These are phyloP conservation scores for Mesochorus sp. DNA, from an alignment of 2,888 invertebrate species.

Conservation along the genomic window DNA sequence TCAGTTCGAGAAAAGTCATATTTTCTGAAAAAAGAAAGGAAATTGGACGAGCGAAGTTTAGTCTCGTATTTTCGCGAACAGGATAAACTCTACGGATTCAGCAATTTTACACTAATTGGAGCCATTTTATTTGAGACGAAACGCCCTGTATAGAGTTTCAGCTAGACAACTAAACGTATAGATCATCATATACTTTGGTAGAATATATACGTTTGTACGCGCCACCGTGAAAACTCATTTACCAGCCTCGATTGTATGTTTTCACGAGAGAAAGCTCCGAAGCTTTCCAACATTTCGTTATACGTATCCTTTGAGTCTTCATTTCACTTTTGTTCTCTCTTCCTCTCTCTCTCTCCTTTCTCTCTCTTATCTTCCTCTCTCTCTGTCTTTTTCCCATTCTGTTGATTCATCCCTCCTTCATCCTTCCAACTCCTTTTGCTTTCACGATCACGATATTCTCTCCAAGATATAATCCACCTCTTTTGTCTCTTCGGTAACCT, in stretches of 20 bases:
- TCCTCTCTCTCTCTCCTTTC: too few species aligned
- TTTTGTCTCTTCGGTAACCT: slow-evolving; percentile 29
- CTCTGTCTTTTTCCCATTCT: background rate
- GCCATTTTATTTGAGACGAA: too few species aligned
- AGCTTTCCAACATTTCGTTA: slow-evolving; percentile 10
- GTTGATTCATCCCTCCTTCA: background rate
- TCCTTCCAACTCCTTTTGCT: background rate
- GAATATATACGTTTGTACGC: background rate
- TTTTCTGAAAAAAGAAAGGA: too few species aligned
- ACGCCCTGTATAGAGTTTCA: background rate
- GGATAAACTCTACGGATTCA: too few species aligned
- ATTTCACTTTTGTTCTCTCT: slow-evolving; percentile 15
- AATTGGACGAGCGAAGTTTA: too few species aligned
- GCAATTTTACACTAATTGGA: background rate
- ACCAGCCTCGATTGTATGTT: background rate
- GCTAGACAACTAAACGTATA: background rate
- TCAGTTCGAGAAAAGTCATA: too few species aligned
- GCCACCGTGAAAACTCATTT: slow-evolving; percentile 1
- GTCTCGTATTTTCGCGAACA: too few species aligned
- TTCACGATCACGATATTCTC: background rate
- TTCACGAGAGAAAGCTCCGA: background rate
- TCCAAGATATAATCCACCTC: background rate
- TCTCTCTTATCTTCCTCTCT: too few species aligned
- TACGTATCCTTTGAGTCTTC: slow-evolving; percentile 17
- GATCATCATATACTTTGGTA: background rate